These are phyloP conservation scores for Penelope pileata DNA, from an alignment of 2,113 vertebrate species.

Conservation along the genomic window DNA sequence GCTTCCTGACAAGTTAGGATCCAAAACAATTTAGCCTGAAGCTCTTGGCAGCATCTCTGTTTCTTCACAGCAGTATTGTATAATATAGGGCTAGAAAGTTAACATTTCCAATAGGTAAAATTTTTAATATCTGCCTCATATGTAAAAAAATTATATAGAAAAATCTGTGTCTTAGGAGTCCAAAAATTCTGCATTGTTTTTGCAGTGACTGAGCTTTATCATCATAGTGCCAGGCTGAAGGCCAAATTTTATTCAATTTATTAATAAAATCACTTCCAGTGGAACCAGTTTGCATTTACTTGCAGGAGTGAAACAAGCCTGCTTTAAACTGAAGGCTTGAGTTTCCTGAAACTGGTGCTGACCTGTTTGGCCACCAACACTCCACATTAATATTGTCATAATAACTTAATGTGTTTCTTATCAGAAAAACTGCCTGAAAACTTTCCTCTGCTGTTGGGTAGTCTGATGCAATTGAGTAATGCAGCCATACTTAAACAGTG, in stretches of 20 bases:
- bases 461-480: not conserved
- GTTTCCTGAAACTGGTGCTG: not conserved
- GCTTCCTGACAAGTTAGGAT: conserved; percentile 25
- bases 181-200: not conserved
- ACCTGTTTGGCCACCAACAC: not conserved
- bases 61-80: conserved; percentile 7
- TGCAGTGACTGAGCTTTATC: not conserved
- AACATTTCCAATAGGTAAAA: not conserved
- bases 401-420: not conserved
- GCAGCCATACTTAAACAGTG: not conserved
- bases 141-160: not conserved
- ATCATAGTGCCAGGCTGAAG: not conserved
- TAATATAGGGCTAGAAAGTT: not conserved
- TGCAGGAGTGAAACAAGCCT: not conserved
- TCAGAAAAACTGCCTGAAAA: not conserved
- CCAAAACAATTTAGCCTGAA: conserved; percentile 58
- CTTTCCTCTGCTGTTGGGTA: not conserved
- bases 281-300: not conserved
- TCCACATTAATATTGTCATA: not conserved
- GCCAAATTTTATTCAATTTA: not conserved
- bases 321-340: not conserved
- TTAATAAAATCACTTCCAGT: not conserved
- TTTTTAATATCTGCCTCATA: not conserved
- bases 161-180: accelerated
- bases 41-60: conserved; percentile 29